A percentile compares a stretch with the other conserved stretches of the same genome.
These are phyloP conservation scores for human DNA, from an alignment of 2,113 vertebrate species.

Conservation along the genomic window DNA sequence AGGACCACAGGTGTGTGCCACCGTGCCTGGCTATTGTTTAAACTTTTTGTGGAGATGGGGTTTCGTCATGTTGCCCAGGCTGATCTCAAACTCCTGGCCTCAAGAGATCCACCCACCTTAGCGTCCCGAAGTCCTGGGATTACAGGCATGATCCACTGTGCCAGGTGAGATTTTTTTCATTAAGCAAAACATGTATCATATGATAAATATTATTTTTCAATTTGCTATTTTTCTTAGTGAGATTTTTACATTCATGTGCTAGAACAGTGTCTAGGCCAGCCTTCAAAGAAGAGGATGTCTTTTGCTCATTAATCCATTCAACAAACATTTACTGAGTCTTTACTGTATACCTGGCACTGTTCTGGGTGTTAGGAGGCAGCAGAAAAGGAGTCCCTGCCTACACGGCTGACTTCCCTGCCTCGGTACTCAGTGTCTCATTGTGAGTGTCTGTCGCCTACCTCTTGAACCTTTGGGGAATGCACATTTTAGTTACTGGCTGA, in stretches of 20 bases:
- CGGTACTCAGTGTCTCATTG: background rate
- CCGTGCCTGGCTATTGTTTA: background rate
- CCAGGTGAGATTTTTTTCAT: background rate
- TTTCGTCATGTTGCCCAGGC: too few relatives aligned
- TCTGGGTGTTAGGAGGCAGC: background rate
- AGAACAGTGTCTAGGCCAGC: background rate
- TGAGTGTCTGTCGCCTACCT: background rate
- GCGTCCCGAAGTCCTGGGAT: too few relatives aligned
- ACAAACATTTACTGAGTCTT: background rate
- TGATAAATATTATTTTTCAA: background rate
- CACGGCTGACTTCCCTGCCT: background rate
- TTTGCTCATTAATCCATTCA: background rate
- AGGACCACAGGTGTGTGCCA: too few relatives aligned
- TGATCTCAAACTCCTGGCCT: too few relatives aligned
- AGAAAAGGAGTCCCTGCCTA: too few relatives aligned
- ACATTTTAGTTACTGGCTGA: background rate
- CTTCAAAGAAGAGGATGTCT: background rate
- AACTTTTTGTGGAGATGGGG: background rate
- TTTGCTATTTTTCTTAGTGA: slow-evolving; percentile 22
- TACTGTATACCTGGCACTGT: too few relatives aligned
- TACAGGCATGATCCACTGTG: too few relatives aligned
- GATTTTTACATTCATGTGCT: background rate
- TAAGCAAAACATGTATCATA: background rate
- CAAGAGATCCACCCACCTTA: too few relatives aligned
- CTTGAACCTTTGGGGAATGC: background rate